Evolutionary conservation across 2,113 vertebrate genomes (phyloP).

Genomic region (Daboia siamensis): DNA sequence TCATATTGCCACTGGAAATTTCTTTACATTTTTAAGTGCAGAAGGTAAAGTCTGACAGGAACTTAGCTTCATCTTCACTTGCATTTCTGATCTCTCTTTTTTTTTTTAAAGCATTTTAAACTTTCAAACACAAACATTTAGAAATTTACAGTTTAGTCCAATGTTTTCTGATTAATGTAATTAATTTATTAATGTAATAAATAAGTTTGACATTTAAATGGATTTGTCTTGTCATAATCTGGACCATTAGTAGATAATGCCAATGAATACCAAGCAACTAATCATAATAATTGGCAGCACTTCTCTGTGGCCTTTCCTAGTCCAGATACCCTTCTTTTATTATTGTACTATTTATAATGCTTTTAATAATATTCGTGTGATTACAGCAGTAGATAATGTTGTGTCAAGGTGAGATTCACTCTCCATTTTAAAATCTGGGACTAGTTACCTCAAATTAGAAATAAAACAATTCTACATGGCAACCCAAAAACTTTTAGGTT

Average conservation of each 20-base stretch:
- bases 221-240: background rate
- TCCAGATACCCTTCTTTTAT: background rate
- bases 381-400: background rate
- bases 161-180: background rate
- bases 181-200: background rate
- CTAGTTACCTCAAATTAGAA: background rate
- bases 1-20: background rate
- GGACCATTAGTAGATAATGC: background rate
- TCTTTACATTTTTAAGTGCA: background rate
- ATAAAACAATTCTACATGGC: background rate
- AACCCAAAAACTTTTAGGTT: background rate
- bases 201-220: background rate
- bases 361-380: background rate
- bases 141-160: background rate
- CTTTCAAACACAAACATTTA: background rate
- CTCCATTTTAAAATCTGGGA: background rate
- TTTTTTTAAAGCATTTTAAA: background rate
- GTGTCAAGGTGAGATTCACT: background rate
- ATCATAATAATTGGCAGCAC: background rate
- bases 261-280: background rate
- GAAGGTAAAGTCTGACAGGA: background rate
- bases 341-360: background rate
- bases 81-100: background rate
- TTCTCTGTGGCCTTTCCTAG: background rate
- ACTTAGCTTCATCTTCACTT: background rate